Evolutionary conservation across 1,140 invertebrate species (phyloP).

Genomic region (Phocides pigmalion): DNA sequence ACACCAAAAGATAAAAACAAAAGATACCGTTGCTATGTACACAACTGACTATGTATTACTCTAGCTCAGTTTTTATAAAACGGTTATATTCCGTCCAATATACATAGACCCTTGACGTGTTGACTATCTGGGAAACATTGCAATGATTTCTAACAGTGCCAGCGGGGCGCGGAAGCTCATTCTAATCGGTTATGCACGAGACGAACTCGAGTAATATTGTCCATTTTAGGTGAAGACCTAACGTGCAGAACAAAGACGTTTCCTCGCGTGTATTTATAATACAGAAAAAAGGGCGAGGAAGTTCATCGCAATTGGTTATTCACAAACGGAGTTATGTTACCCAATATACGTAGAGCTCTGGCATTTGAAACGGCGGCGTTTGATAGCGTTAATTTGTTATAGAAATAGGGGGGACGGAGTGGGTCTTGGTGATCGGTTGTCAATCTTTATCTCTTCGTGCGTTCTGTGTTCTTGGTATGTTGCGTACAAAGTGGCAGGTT

Average conservation of each 20-base stretch:
- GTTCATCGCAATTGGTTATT: conserved; percentile 16
- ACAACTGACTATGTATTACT: background rate
- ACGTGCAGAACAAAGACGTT: conserved; percentile 4
- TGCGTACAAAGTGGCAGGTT: conserved; percentile 70
- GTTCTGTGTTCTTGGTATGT: conserved; percentile 64
- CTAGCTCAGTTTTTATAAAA: background rate
- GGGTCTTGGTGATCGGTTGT: conserved; percentile 35
- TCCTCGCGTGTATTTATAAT: background rate
- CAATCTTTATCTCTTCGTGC: conserved; percentile 35
- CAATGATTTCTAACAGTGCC: background rate
- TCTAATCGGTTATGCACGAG: conserved; percentile 19
- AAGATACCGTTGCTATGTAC: conserved; percentile 1
- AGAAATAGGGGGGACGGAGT: conserved; percentile 18
- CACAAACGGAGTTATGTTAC: background rate
- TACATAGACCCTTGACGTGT: background rate
- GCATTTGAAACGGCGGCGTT: background rate
- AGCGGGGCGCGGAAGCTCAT: conserved; percentile 25
- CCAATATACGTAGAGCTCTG: conserved; percentile 13
- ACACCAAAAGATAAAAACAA: background rate
- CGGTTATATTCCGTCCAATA: background rate
- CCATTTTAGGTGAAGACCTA: conserved; percentile 8
- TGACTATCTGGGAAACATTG: background rate
- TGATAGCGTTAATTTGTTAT: conserved; percentile 12
- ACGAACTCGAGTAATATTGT: background rate
- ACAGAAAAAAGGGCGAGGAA: conserved; percentile 3